These are phyloP conservation scores for Grus americana DNA, from an alignment of 2,113 vertebrate species.

Conservation along the genomic window DNA sequence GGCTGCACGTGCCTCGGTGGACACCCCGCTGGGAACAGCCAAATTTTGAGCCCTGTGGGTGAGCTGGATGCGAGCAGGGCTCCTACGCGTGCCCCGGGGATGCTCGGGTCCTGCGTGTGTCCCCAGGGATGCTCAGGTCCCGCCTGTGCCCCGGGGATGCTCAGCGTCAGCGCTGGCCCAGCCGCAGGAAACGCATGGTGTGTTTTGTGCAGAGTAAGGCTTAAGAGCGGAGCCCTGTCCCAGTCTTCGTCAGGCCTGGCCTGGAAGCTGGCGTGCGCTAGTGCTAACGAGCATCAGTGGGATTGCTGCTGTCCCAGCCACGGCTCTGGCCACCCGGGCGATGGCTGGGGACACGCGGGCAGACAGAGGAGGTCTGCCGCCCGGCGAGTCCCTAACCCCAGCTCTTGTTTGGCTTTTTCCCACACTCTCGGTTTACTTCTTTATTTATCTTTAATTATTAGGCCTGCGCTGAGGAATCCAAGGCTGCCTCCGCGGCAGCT, in stretches of 20 bases:
- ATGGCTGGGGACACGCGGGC: background rate
- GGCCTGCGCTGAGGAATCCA: background rate
- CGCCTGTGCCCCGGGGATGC: fast-evolving
- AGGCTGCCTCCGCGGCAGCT: background rate
- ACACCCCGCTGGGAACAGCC: background rate
- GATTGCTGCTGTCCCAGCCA: background rate
- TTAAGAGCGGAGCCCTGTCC: background rate
- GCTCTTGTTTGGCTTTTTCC: background rate
- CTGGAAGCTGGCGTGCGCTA: background rate
- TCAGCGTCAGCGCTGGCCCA: fast-evolving
- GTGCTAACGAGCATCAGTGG: background rate
- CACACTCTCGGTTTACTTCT: background rate
- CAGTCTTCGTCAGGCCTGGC: background rate
- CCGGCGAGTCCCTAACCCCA: background rate
- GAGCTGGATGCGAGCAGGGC: background rate
- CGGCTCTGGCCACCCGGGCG: background rate
- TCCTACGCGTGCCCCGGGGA: fast-evolving
- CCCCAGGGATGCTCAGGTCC: background rate
- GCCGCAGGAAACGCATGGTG: background rate
- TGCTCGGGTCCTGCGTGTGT: background rate
- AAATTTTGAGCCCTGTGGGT: fast-evolving
- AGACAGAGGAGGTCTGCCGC: background rate
- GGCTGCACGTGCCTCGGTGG: background rate
- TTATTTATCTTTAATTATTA: slow-evolving; percentile 33
- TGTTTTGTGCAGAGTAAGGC: background rate